Evolutionary conservation across 2,797 vertebrate genomes (phyloP), one percentile per base, ranked within the genome.

Genomic region (Gouania willdenowi): DNA sequence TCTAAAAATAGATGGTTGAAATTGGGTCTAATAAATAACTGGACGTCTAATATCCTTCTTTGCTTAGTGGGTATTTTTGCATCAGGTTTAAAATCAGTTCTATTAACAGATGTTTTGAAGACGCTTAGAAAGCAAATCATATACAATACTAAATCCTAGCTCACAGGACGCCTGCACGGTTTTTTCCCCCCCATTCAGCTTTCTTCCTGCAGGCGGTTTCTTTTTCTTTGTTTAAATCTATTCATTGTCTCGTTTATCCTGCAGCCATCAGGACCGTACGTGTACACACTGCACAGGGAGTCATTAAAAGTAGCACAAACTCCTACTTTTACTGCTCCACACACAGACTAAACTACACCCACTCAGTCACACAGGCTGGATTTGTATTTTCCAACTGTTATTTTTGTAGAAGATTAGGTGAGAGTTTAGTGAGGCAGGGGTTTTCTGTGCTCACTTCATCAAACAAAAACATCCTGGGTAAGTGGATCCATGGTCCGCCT

Each of bases 401-500:
- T 29, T 15, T n/a, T 28, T 5, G 15, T 45, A 50, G 30, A 29
- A 61, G 74, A 78, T 76, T 71, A 61, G 38, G n/a, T n/a, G n/a
- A n/a, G 35, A 56, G 57, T 55, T 70, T 30, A 37, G 21, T n/a
- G 31, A 37, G 34, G 20, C 29, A 13, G 12, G 45, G n/a, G 58
- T 43, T 50, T 53, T 46, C 40, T 19, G 20, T 5, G 10, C 20
- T 55, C 62, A 58, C 58, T 56, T 71, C 24, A 53, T 27, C 31
- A 45, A 70, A 73, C 27, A 83, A 83, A 83, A 83, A 82, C 54
- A 53, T 3, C 51, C 26, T 40, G 47, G 60, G 57, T 61, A 60
- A 66, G 51, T 49, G 59, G 63, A 50, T 73, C 37, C 36, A 30
- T 0, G 34, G 42, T 37, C 74, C 41, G 66, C 71, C 75, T 77